These are phyloP conservation scores for Hycleus phaleratus DNA, from an alignment of 1,140 invertebrate genomes.

Conservation along the genomic window DNA sequence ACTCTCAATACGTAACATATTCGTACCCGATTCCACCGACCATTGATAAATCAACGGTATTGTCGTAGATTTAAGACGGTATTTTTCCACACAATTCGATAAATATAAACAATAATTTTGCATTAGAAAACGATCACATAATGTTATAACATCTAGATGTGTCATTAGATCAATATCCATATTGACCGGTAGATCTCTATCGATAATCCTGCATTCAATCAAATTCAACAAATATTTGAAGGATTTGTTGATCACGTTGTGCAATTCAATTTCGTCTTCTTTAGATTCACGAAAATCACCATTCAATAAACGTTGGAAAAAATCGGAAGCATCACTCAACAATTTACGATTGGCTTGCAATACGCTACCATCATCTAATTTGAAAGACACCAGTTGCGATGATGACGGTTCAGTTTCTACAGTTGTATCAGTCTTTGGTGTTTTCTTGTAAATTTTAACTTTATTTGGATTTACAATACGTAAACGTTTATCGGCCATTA, in stretches of 20 bases:
- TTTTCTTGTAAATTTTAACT: constrained; percentile 19
- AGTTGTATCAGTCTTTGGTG: neutral
- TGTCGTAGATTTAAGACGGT: constrained; percentile 40
- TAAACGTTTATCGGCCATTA: constrained; percentile 43
- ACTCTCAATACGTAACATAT: constrained; percentile 48
- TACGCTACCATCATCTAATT: constrained; percentile 54
- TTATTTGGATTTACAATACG: constrained; percentile 44
- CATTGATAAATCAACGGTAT: constrained; percentile 49
- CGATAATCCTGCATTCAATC: constrained; percentile 42
- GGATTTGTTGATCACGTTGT: constrained; percentile 48
- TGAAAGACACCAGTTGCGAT: constrained; percentile 37
- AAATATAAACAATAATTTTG: constrained; percentile 48
- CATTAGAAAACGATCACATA: constrained; percentile 59
- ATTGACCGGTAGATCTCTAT: constrained; percentile 37
- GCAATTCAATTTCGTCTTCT: constrained; percentile 47
- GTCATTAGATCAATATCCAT: constrained; percentile 47
- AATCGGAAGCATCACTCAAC: constrained; percentile 54
- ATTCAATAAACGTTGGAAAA: constrained; percentile 57
- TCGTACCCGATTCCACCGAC: constrained; percentile 49
- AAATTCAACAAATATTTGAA: constrained; percentile 49
- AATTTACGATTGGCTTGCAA: constrained; percentile 52
- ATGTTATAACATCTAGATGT: constrained; percentile 54
- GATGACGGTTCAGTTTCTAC: constrained; percentile 36
- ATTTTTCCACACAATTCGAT: constrained; percentile 47
- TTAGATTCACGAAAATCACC: constrained; percentile 58